A percentile compares a stretch with the other conserved stretches of the same genome.
These are phyloP conservation scores for Hydropsyche betteni DNA, from an alignment of 2,888 invertebrate species.

Conservation along the genomic window DNA sequence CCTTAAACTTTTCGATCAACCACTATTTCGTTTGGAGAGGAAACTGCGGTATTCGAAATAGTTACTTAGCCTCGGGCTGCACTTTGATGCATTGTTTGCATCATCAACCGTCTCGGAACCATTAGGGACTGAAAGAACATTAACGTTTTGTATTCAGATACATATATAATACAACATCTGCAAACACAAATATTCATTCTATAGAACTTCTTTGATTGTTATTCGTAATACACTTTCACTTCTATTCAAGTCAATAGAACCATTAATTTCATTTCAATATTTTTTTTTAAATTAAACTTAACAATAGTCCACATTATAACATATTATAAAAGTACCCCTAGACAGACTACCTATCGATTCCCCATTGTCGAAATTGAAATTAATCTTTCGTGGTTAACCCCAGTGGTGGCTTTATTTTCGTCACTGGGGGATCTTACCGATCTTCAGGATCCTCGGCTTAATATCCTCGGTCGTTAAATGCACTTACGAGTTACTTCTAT, in stretches of 20 bases:
- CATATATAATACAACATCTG: background rate
- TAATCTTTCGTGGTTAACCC: background rate
- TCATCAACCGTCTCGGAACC: slow-evolving; percentile 11
- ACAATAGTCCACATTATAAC: no score
- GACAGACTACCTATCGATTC: background rate
- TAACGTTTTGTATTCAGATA: slow-evolving; percentile 1
- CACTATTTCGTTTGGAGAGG: background rate
- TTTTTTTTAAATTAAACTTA: no score
- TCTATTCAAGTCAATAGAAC: no score
- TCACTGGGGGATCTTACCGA: background rate
- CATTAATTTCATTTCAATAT: no score
- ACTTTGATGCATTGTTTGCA: slow-evolving; percentile 28
- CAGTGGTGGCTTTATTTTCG: slow-evolving; percentile 6
- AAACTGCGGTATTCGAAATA: background rate
- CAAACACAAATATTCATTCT: no score
- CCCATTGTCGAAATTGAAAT: background rate
- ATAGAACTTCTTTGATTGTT: no score
- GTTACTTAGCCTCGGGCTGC: slow-evolving; percentile 5
- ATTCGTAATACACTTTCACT: no score
- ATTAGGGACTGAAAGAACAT: slow-evolving; percentile 13
- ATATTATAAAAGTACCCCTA: no score
- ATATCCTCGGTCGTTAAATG: slow-evolving; percentile 26
- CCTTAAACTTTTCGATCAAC: no score
- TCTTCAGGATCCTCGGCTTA: slow-evolving; percentile 7
- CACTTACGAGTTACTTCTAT: background rate